Evolutionary conservation across 2,888 invertebrate genomes (phyloP).

Genomic region (Busseola fusca): DNA sequence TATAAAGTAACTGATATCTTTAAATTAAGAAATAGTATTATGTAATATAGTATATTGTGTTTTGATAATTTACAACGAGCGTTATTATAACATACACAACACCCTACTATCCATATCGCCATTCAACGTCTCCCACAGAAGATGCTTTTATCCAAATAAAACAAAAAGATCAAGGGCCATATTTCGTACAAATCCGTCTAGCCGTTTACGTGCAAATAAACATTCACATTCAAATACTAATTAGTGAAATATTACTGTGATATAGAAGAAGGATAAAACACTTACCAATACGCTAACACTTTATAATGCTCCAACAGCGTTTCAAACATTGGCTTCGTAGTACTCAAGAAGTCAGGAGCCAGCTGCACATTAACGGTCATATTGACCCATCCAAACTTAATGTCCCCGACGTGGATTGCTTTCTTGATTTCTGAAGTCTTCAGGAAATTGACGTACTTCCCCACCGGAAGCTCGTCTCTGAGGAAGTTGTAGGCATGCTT

Average conservation of each 20-base stretch:
- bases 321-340: constrained; percentile 74
- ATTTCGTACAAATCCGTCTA: neutral
- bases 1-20: neutral
- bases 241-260: neutral
- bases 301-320: constrained; percentile 77
- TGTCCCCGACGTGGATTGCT: constrained; percentile 81
- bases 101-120: neutral
- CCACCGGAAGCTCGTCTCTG: constrained; percentile 71
- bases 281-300: constrained; percentile 79
- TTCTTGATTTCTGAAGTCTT: constrained; percentile 70
- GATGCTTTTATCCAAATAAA: neutral
- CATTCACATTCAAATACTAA: neutral
- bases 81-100: constrained; percentile 6
- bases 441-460: constrained; percentile 69
- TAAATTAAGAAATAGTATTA: constrained; percentile 20
- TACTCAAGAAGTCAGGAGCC: constrained; percentile 79
- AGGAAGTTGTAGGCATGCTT: constrained; percentile 83
- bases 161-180: neutral
- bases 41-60: neutral
- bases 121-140: neutral
- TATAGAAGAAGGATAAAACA: neutral
- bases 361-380: constrained; percentile 74
- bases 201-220: neutral
- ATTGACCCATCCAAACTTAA: constrained; percentile 74
- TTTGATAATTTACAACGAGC: neutral